Evolutionary conservation across 2,113 vertebrate genomes (phyloP).

Genomic region (Cryptotis parvus): DNA sequence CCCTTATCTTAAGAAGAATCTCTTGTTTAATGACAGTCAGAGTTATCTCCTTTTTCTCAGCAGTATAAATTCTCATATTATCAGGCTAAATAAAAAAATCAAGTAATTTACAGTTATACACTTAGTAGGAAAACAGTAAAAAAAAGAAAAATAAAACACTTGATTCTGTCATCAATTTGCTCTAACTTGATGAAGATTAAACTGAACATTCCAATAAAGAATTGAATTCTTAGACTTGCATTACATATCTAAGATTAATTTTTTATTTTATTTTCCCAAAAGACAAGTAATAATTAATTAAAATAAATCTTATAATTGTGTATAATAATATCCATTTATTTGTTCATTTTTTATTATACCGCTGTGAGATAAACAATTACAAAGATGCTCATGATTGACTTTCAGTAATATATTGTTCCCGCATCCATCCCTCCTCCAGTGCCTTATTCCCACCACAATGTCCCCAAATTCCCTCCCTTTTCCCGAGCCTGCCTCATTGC

Average conservation of each 20-base stretch:
- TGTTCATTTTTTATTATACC: too few species aligned
- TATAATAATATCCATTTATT: too few species aligned
- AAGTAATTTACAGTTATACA: not conserved
- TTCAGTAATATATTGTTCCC: too few species aligned
- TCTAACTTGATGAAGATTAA: not conserved
- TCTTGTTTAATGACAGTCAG: not conserved
- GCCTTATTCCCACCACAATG: too few species aligned
- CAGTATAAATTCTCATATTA: not conserved
- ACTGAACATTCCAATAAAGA: not conserved
- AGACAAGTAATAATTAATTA: not conserved
- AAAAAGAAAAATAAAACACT: not conserved
- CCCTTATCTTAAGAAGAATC: not conserved
- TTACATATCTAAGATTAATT: not conserved
- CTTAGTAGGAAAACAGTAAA: not conserved
- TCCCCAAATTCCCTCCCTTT: too few species aligned
- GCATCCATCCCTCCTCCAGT: too few species aligned
- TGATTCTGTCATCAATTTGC: not conserved
- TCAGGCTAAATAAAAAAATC: slow-evolving; percentile 25
- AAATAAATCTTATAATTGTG: not conserved
- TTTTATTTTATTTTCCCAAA: not conserved
- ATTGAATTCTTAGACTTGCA: not conserved
- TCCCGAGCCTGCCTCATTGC: too few species aligned
- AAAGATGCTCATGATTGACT: too few species aligned
- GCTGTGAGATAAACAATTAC: too few species aligned
- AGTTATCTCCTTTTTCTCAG: not conserved